A percentile compares a stretch with the other conserved stretches of the same genome.
Evolutionary conservation across 1,140 invertebrate species (phyloP).

Genomic region (Eupristina koningsbergeri): DNA sequence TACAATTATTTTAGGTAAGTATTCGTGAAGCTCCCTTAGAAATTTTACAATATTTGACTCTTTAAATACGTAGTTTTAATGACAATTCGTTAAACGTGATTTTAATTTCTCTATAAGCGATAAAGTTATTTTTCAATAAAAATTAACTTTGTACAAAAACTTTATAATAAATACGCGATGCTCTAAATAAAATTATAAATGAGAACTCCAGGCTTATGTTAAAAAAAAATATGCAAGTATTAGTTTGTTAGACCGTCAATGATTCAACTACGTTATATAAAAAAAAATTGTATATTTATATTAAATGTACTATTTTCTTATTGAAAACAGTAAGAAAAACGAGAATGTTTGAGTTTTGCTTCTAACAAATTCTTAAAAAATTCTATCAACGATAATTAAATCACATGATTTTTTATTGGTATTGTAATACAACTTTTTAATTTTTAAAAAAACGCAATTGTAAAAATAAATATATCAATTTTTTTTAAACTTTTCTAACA

Average conservation of each 20-base stretch:
- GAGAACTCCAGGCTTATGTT: constrained; percentile 20
- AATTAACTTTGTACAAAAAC: constrained; percentile 28
- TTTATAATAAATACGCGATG: neutral
- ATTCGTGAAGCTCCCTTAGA: neutral
- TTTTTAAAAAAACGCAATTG: too few species aligned
- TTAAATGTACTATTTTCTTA: too few species aligned
- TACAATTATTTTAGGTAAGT: neutral
- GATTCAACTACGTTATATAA: too few species aligned
- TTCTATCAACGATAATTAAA: too few species aligned
- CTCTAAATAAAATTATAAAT: neutral
- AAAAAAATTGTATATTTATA: too few species aligned
- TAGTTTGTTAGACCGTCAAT: neutral
- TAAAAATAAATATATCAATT: too few species aligned
- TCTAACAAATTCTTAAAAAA: too few species aligned
- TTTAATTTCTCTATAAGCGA: neutral
- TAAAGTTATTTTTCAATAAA: constrained; percentile 20
- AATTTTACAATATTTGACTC: neutral
- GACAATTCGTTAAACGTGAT: constrained; percentile 14
- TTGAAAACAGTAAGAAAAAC: too few species aligned
- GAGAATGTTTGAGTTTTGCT: too few species aligned
- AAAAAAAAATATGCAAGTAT: neutral
- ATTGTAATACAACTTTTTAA: too few species aligned
- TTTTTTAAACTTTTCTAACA: too few species aligned
- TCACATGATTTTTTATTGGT: too few species aligned
- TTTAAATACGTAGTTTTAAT: neutral